Conservation (phyloP, 2,888 invertebrate species). For the Brachyptera risi region DNA sequence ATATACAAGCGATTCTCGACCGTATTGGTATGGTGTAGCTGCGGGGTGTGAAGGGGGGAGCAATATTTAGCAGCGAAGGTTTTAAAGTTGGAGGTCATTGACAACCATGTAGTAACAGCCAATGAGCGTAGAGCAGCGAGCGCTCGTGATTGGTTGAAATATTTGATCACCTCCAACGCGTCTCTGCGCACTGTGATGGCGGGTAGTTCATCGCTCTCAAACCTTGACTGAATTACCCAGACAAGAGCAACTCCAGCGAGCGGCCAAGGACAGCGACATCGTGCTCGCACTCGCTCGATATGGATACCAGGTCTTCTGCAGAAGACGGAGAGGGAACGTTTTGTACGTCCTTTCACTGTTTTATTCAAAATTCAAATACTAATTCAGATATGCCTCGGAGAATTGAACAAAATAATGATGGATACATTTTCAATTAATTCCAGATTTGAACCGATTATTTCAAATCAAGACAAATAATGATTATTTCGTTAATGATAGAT, state of each 20-base stretch:
- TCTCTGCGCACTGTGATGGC: too few relatives aligned
- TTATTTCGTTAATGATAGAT: too few relatives aligned
- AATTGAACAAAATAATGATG: too few relatives aligned
- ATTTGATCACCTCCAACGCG: not conserved
- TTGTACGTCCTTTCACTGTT: slow-evolving; percentile 22
- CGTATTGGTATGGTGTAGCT: slow-evolving; percentile 28
- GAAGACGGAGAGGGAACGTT: slow-evolving; percentile 11
- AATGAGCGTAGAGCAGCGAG: slow-evolving; percentile 24
- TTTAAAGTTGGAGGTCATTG: slow-evolving; percentile 82
- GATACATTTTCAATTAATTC: too few relatives aligned
- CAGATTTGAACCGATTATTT: too few relatives aligned
- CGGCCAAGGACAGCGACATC: slow-evolving; percentile 59
- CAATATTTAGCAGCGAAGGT: slow-evolving; percentile 54
- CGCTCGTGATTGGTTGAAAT: slow-evolving; percentile 22
- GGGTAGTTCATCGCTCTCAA: slow-evolving; percentile 74
- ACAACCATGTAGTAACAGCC: slow-evolving; percentile 52
- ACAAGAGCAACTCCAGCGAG: slow-evolving; percentile 46
- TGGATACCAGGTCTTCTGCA: not conserved
- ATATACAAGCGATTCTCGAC: slow-evolving; percentile 42
- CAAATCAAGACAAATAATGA: too few relatives aligned
- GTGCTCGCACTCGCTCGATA: not conserved
- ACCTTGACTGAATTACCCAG: slow-evolving; percentile 82
- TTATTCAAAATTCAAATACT: slow-evolving; percentile 8
- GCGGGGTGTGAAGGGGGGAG: slow-evolving; percentile 43
- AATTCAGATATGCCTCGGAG: not conserved